Evolutionary conservation across 2,888 invertebrate genomes (phyloP).

Genomic region (Heliconius erato): DNA sequence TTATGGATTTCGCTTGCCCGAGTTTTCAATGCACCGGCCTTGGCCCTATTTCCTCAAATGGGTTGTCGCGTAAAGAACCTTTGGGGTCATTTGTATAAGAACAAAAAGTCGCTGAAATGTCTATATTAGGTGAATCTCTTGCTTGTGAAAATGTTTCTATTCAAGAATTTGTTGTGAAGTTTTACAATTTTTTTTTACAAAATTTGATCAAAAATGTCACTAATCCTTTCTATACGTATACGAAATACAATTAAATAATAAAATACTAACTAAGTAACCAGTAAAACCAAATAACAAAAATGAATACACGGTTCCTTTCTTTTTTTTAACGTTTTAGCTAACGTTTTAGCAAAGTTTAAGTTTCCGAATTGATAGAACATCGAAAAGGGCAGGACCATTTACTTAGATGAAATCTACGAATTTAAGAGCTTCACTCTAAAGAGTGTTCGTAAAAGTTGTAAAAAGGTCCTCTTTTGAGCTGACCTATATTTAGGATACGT

Average conservation of each 20-base stretch:
- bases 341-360: neutral
- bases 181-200: neutral
- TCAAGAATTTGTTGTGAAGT: neutral
- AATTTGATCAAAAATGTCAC: neutral
- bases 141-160: neutral
- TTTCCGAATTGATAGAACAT: neutral
- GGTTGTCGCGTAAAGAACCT: slow-evolving; percentile 43
- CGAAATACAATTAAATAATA: neutral
- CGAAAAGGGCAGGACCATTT: slow-evolving; percentile 8
- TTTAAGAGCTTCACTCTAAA: slow-evolving; percentile 20
- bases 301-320: neutral
- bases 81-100: slow-evolving; percentile 37
- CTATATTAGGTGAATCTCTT: slow-evolving; percentile 21
- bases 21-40: slow-evolving; percentile 46
- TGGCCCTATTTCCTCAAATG: slow-evolving; percentile 47
- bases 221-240: neutral
- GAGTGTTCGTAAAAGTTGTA: slow-evolving; percentile 21
- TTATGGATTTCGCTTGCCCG: slow-evolving; percentile 39
- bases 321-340: neutral
- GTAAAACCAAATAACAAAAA: neutral
- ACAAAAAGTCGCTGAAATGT: slow-evolving; percentile 28
- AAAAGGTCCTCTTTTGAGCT: slow-evolving; percentile 30
- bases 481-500: slow-evolving; percentile 44
- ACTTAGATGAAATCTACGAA: slow-evolving; percentile 16
- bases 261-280: neutral